Evolutionary conservation across 1,140 invertebrate genomes (phyloP).

Genomic region (Drosophila kepulauana): DNA sequence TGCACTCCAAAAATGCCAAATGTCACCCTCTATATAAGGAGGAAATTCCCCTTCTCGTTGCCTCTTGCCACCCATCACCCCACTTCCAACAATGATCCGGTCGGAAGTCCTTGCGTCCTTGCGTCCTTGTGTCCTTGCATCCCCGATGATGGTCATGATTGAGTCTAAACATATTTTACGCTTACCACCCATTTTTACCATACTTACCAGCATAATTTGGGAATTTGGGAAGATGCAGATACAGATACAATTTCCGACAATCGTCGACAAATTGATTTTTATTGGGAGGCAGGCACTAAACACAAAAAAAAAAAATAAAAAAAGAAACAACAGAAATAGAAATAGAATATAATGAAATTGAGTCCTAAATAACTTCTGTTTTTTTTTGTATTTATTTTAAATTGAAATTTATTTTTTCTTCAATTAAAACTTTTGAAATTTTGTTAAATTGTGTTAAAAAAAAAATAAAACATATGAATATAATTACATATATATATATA

Average conservation of each 20-base stretch:
- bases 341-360: background rate
- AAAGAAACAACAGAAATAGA: background rate
- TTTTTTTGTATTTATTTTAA: constrained; percentile 81
- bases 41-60: background rate
- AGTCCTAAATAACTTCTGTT: constrained; percentile 26
- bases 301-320: background rate
- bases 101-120: constrained; percentile 20
- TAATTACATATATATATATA: constrained; percentile 23
- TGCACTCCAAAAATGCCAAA: background rate
- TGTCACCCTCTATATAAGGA: background rate
- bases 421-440: constrained; percentile 69
- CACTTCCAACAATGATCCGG: background rate
- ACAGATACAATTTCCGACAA: constrained; percentile 39
- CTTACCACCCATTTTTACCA: constrained; percentile 40
- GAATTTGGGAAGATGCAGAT: constrained; percentile 1
- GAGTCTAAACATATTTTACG: constrained; percentile 62
- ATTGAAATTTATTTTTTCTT: constrained; percentile 72
- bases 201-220: background rate
- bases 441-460: constrained; percentile 54
- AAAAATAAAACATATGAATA: constrained; percentile 42
- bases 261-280: constrained; percentile 48
- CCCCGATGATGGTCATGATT: constrained; percentile 38
- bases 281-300: background rate
- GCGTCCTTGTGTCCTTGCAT: constrained; percentile 46
- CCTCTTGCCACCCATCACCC: background rate